These are phyloP conservation scores for Calcarius ornatus DNA, from an alignment of 2,113 vertebrate genomes.

Conservation along the genomic window DNA sequence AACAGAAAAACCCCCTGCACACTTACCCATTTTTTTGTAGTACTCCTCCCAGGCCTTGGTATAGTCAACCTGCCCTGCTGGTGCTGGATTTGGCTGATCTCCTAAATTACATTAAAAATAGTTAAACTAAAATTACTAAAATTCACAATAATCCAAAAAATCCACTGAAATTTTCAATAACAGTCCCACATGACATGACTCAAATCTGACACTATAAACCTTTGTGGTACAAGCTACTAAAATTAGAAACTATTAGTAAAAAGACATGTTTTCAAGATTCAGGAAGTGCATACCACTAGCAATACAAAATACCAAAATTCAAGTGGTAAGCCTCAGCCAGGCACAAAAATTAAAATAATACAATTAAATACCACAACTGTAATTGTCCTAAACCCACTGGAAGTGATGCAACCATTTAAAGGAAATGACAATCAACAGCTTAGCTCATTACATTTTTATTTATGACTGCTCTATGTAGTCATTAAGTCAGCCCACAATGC, in stretches of 20 bases:
- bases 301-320: not conserved
- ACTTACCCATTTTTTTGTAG: slow-evolving; percentile 99
- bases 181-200: not conserved
- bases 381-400: not conserved
- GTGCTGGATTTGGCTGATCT: slow-evolving; percentile 96
- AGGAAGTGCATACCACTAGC: not conserved
- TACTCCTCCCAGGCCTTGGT: slow-evolving; percentile 99
- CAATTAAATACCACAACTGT: not conserved
- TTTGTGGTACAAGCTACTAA: not conserved
- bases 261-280: not conserved
- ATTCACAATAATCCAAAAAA: not conserved
- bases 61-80: slow-evolving; percentile 97
- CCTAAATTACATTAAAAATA: slow-evolving; percentile 70
- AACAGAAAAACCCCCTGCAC: not conserved
- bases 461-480: not conserved
- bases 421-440: not conserved
- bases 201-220: not conserved
- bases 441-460: not conserved
- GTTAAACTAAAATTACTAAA: not conserved
- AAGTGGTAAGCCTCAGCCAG: not conserved
- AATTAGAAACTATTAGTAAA: not conserved
- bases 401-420: not conserved
- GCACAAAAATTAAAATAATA: not conserved
- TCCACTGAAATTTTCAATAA: not conserved
- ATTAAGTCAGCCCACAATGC: not conserved